Evolutionary conservation across 2,113 vertebrate genomes (phyloP).

Genomic region (Aldabrachelys gigantea): DNA sequence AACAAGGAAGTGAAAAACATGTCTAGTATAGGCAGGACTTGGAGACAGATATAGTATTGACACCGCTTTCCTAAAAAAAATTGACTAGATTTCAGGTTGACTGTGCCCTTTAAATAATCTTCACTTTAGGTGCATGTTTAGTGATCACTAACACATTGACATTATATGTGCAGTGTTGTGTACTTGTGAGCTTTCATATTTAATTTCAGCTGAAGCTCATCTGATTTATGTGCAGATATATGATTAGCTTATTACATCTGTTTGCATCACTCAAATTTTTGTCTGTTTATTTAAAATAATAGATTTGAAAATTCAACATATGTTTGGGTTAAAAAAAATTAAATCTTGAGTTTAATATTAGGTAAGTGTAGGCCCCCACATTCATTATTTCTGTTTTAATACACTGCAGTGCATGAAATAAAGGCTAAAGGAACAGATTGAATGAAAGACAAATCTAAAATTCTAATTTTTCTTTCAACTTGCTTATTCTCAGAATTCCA

Average conservation of each 20-base stretch:
- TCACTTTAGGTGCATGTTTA: background rate
- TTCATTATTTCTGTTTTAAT: background rate
- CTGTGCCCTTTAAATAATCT: background rate
- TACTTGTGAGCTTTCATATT: background rate
- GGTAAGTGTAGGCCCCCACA: rapidly evolving
- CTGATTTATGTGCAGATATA: background rate
- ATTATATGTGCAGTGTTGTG: background rate
- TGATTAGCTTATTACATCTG: background rate
- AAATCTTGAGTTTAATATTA: background rate
- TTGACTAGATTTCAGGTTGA: background rate
- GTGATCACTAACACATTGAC: background rate
- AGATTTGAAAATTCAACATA: background rate
- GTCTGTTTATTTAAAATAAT: background rate
- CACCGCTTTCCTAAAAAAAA: background rate
- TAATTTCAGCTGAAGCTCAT: background rate
- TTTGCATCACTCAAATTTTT: background rate
- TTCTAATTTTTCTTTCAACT: background rate
- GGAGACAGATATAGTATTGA: rapidly evolving
- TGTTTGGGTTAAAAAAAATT: background rate
- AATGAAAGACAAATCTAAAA: rapidly evolving
- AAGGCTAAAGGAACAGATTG: background rate
- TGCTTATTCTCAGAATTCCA: background rate
- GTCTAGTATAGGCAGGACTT: background rate
- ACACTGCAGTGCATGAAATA: rapidly evolving
- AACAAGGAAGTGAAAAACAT: background rate